Evolutionary conservation across 2,113 vertebrate species (phyloP).

Genomic region (Lophura nycthemera): DNA sequence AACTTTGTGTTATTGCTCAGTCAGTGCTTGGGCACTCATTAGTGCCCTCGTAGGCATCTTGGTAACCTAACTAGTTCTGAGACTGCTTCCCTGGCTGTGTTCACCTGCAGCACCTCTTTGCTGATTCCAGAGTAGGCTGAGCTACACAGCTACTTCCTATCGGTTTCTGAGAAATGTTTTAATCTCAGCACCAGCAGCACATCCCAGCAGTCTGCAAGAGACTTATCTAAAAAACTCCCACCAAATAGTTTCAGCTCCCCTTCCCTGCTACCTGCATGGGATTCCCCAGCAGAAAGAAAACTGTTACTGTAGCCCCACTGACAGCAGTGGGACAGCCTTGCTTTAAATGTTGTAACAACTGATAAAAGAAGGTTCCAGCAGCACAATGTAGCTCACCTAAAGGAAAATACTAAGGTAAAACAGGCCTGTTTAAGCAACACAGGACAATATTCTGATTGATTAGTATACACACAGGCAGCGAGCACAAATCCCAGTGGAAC

Average conservation of each 20-base stretch:
- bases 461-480: not conserved
- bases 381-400: not conserved
- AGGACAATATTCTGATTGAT: not conserved
- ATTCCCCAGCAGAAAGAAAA: not conserved
- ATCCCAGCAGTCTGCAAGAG: not conserved
- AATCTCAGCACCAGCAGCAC: not conserved
- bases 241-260: not conserved
- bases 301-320: not conserved
- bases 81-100: not conserved
- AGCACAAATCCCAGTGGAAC: not conserved
- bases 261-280: not conserved
- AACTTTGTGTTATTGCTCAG: not conserved
- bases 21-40: not conserved
- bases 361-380: not conserved
- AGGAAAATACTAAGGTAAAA: not conserved
- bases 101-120: not conserved
- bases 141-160: not conserved
- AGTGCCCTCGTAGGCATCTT: not conserved
- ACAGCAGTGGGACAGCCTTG: accelerated
- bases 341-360: not conserved
- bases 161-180: not conserved
- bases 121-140: not conserved
- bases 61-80: not conserved
- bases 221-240: not conserved
- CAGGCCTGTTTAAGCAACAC: not conserved